These are phyloP conservation scores for Enteromius mattozi DNA, from an alignment of 2,797 vertebrate species.

Conservation along the genomic window DNA sequence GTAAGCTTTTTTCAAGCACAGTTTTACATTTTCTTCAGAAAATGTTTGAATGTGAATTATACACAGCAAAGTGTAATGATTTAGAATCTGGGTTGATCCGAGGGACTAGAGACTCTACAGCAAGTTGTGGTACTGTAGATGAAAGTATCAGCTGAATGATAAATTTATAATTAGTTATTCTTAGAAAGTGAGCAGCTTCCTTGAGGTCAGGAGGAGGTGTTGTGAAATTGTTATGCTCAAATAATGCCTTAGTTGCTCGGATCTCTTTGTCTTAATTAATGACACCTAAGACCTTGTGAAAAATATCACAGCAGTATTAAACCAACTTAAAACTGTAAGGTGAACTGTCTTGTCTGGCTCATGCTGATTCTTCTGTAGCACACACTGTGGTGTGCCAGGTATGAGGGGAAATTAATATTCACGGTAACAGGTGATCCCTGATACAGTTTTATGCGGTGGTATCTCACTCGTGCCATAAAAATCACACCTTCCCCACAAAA, in stretches of 20 bases:
- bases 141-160: conserved; percentile 4
- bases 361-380: not conserved
- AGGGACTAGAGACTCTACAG: not conserved
- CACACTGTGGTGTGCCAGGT: not conserved
- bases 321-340: not conserved
- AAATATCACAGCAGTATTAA: not conserved
- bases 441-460: not conserved
- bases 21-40: not conserved
- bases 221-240: not conserved
- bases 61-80: not conserved
- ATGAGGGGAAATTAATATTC: conserved; percentile 5
- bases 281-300: not conserved
- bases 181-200: not conserved
- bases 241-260: not conserved
- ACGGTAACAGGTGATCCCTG: not conserved
- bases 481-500: not conserved
- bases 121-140: not conserved
- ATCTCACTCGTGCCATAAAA: not conserved
- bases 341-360: not conserved
- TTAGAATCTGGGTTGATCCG: not conserved
- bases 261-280: not conserved
- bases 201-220: conserved; percentile 1
- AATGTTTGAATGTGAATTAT: not conserved
- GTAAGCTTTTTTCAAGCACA: not conserved
- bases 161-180: not conserved